Percentiles rank a stretch among this genome's conserved stretches.
These are phyloP conservation scores for Stenodema calcarata DNA, from an alignment of 2,888 invertebrate genomes.

Conservation along the genomic window DNA sequence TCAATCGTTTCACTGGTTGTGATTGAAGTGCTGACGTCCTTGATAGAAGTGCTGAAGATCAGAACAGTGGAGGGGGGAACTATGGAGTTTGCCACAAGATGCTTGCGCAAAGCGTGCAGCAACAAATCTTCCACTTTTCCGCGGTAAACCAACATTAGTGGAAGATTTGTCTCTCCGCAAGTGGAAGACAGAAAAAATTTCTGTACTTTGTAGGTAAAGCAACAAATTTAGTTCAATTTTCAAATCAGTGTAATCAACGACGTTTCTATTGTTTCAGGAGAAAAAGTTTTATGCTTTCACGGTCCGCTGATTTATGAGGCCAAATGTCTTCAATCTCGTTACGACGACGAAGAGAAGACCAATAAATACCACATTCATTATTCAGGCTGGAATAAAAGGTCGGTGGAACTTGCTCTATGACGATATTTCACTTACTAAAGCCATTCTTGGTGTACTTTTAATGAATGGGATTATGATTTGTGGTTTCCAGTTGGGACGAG, in stretches of 20 bases:
- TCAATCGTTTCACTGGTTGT: too few species aligned
- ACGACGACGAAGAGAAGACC: conserved; percentile 73
- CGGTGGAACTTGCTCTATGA: conserved; percentile 59
- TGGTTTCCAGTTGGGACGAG: conserved; percentile 78
- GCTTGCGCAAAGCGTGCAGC: too few species aligned
- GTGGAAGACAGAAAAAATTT: too few species aligned
- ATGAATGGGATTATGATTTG: not conserved
- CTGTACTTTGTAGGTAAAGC: too few species aligned
- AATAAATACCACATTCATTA: conserved; percentile 94
- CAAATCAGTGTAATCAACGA: not conserved
- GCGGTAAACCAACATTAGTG: too few species aligned
- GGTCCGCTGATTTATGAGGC: conserved; percentile 96
- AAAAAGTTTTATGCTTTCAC: conserved; percentile 93
- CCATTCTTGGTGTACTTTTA: not conserved
- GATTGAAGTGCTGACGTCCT: too few species aligned
- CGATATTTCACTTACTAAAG: not conserved
- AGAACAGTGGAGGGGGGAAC: too few species aligned
- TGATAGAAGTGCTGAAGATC: too few species aligned
- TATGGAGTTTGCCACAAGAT: too few species aligned
- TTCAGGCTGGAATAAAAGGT: conserved; percentile 99
- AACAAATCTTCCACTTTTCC: too few species aligned
- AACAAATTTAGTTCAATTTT: not conserved
- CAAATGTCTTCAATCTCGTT: conserved; percentile 86
- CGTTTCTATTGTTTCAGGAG: conserved; percentile 67
- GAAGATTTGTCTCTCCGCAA: too few species aligned